Evolutionary conservation across 2,888 invertebrate species (phyloP), one percentile per base, ranked within the genome.

Genomic region (Melanophora roralis): DNA sequence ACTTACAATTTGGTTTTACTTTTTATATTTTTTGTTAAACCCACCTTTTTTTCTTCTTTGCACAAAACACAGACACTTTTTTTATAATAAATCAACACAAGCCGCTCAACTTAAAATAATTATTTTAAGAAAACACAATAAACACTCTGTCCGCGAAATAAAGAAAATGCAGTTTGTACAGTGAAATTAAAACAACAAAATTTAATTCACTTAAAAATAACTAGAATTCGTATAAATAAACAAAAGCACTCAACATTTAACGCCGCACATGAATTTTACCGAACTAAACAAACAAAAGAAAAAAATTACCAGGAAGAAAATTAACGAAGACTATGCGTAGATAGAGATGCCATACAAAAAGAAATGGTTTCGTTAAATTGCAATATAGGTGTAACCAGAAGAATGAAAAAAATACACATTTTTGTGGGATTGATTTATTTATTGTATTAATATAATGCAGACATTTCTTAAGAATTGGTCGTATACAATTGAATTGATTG

Each of bases 261-360:
- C 51, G 64, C 78, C 49, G 51, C 64, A 73, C 57, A 73, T 78
- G 38, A 78, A 78, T 57, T 69, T 67, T 21, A 55, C 62, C 16
- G 65, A 77, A 77, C 78, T 78, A 73, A 78, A 75, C 53, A 78
- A 73, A 67, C 59, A 51, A 77, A 55, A 55, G 55, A n/a, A 11
- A 62, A 19, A 14, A n/a, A n/a, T n/a, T n/a, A n/a, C n/a, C n/a
- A n/a, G n/a, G n/a, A 38, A 23, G 27, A 38, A 74, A 78, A 47
- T 77, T 16, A 51, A 55, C 62, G 68, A 69, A 64, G 47, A 40
- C 38, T 53, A 51, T 40, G 47, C 27, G 53, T 43, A 27, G 1
- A 0, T 14, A 53, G 53, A 34, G 74, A 32, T 75, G 67, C 74
- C 74, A 75, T 8, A 32, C 21, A 2, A 53, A 21, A 27, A 9